These are phyloP conservation scores for Stigmatopora nigra DNA, from an alignment of 2,113 vertebrate species.

Conservation along the genomic window DNA sequence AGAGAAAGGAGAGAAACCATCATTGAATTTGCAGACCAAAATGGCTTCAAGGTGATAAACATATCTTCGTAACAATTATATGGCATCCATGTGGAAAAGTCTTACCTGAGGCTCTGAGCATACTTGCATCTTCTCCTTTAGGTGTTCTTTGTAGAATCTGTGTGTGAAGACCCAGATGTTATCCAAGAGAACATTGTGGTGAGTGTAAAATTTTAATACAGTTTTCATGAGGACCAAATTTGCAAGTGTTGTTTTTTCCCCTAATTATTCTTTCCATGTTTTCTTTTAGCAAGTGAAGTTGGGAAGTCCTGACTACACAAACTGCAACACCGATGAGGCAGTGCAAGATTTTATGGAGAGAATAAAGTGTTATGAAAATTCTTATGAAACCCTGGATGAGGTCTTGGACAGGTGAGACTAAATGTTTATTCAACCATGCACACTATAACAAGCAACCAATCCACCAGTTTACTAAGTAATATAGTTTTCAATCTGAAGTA, in stretches of 20 bases:
- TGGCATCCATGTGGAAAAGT: neutral
- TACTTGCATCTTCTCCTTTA: slow-evolving; percentile 35
- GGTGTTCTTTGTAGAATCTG: slow-evolving; percentile 97
- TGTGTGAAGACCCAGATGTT: slow-evolving; percentile 93
- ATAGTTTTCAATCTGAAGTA: neutral
- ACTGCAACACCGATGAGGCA: slow-evolving; percentile 89
- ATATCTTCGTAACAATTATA: neutral
- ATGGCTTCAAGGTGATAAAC: slow-evolving; percentile 85
- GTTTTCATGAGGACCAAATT: neutral
- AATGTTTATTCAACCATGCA: neutral
- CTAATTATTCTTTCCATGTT: neutral
- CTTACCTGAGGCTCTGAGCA: neutral
- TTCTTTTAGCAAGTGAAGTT: slow-evolving; percentile 89
- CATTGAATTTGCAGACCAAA: slow-evolving; percentile 88
- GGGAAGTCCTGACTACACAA: slow-evolving; percentile 89
- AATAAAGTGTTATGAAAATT: slow-evolving; percentile 94
- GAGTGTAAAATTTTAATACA: slow-evolving; percentile 46
- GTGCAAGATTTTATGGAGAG: slow-evolving; percentile 95
- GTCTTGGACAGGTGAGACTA: slow-evolving; percentile 81
- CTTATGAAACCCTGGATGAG: slow-evolving; percentile 88
- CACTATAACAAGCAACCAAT: neutral
- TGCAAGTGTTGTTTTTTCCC: neutral
- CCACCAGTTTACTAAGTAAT: no score
- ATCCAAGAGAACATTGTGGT: slow-evolving; percentile 96
- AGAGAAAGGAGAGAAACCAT: slow-evolving; percentile 90